These are phyloP conservation scores for Columba livia DNA, from an alignment of 2,113 vertebrate genomes.

Conservation along the genomic window DNA sequence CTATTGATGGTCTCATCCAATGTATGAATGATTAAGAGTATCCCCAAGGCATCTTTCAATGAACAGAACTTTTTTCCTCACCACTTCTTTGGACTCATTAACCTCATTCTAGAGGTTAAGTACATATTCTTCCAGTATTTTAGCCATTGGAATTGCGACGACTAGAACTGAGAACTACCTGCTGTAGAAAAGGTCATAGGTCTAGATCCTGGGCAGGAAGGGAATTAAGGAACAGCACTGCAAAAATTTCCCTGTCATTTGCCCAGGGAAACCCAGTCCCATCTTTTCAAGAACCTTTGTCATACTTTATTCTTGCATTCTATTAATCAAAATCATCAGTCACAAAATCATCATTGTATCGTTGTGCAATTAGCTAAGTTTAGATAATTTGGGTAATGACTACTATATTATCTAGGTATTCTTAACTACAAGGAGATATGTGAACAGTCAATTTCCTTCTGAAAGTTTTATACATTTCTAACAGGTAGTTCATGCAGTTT, in stretches of 20 bases:
- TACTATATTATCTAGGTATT: slow-evolving; percentile 10
- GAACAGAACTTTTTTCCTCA: not conserved
- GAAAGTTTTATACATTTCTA: slow-evolving; percentile 40
- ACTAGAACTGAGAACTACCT: not conserved
- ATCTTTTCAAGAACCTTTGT: not conserved
- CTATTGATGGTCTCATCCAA: not conserved
- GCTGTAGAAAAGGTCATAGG: not conserved
- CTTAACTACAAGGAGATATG: not conserved
- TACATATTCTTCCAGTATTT: not conserved
- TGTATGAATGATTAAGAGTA: not conserved
- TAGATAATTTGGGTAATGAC: slow-evolving; percentile 23
- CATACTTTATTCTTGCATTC: not conserved
- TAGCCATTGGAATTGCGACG: not conserved
- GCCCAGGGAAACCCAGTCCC: not conserved
- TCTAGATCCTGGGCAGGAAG: not conserved
- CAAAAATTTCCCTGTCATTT: not conserved
- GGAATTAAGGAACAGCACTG: not conserved
- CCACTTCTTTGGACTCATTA: not conserved
- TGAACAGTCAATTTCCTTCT: slow-evolving; percentile 12
- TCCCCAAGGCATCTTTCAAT: not conserved
- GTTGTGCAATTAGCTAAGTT: slow-evolving; percentile 27
- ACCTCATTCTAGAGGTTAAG: not conserved
- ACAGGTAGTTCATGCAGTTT: slow-evolving; percentile 21
- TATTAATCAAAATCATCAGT: slow-evolving; percentile 35
- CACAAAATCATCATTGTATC: not conserved